Base-by-base conservation (phyloP, 2,113 vertebrate species). In the Neogale vison region DNA sequence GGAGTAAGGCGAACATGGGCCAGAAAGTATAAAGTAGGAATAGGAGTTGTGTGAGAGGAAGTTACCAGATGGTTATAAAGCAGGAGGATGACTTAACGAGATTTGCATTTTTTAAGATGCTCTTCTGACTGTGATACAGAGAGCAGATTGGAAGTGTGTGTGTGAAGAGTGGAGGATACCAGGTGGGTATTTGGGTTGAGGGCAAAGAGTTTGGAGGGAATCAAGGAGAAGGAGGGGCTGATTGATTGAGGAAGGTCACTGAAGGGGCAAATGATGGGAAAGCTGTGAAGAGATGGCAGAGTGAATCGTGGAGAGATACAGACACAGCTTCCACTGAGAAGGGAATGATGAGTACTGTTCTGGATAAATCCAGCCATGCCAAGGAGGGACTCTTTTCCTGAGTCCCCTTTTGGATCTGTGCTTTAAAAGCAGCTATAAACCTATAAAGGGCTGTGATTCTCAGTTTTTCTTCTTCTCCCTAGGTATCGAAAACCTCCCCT, bases 401-500 rank as follows among this genome's bases (percentile, higher is more conserved):
- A 88, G 57, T 42, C 72, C 11, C 26, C 9, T 87, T 71, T 65
- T 71, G 36, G 50, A 95, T 34, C 45, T 93, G 20, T 6, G 72
- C 29, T 93, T 86, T 74, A 47, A 80, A 81, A 80, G 36, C 26
- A 85, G 31, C 20, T 52, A 0, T 72, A 29, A 34, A 1, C 87
- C 74, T 52, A 1, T 72, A 34, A 39, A 52, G 63, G 26, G 15
- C 52, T 59, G 29, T 79, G 42, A 80, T 47, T 92, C 72, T 92
- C 18, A 71, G 67, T 84, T 24, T 84, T 65, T 63, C 26, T 69
- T 90, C 74, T 94, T 76, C 90, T 91, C 59, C 90, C 14, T 98
- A 99, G 99, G 99, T 97, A 99, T 99, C 93, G 99, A 99, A 98
- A 99, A 99, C 96, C 98, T 99, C 85, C 99, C 99, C 0, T 99